Base-by-base conservation (phyloP, 1,140 invertebrate genomes). In the Tetramorium simillimum region DNA sequence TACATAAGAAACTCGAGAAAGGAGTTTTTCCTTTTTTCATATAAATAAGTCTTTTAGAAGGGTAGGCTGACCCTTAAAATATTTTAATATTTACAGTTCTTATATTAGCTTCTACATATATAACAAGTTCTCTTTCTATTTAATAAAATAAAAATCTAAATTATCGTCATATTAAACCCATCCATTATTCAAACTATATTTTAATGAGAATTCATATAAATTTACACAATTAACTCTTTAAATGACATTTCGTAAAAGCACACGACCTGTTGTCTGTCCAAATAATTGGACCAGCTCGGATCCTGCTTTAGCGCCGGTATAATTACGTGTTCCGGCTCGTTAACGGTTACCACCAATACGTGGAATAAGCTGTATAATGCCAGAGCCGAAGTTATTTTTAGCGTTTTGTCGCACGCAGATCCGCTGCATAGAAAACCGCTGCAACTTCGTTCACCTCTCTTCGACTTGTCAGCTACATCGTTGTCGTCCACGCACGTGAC, bases 221-320 rank as follows among this genome's bases (percentile, higher is more conserved):
- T 84, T 46, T 60, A 60, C 12, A 24, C 63, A 49, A 70, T 70
- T 53, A 70, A 81, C 28, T 75, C 24, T 60, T 75, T 4, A 37
- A 37, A 60, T 6, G 18, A 73, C 1, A 60, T 73, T 62, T 75
- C 14, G 14, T 37, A 62, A 84, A 75, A 75, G 4, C 69, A 37
- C 43, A 18, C 21, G 6, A 97, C 97, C 95, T 98, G 97, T 86
- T 97, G 94, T 92, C 96, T 96, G 92, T 97, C 97, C 60, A 98
- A 95, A 91, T 97, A 97, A 82, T 96, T 96, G 1, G 96, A 96
- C 97, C 97, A 97, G 24, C 96, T 95, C 4, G 51, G 95, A 93
- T 70, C 95, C 95, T 85, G 95, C 88, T 97, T 97, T 10, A 98
- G 94, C 0, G 96, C 95, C 80, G 96, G 96, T 56, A 97, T 95